A percentile compares a stretch with the other conserved stretches of the same genome.
Conservation (phyloP, 2,113 vertebrate species). For the Tychaedon coryphoeus region DNA sequence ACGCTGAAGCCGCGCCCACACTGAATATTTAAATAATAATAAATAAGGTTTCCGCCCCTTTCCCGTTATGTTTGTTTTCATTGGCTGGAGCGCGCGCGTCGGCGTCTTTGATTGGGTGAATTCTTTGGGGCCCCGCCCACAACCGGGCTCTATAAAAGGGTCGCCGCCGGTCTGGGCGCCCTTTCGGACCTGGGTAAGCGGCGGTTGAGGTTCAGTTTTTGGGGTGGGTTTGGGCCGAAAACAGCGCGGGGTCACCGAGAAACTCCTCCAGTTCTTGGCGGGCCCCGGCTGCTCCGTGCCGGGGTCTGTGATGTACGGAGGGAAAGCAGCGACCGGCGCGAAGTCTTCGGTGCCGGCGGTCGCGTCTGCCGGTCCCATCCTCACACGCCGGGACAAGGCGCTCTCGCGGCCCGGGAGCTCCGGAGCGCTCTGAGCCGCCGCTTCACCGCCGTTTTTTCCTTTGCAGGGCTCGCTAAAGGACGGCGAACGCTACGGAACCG, state of each 20-base stretch:
- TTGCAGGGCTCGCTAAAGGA: fast-evolving
- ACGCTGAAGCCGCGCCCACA: fast-evolving
- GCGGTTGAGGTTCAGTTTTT: no score
- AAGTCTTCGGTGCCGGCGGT: slow-evolving; percentile 26
- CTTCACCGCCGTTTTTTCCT: neutral
- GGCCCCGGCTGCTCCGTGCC: neutral
- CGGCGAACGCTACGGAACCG: fast-evolving
- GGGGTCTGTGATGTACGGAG: neutral
- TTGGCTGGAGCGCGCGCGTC: fast-evolving
- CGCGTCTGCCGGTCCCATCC: neutral
- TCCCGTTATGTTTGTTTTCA: fast-evolving
- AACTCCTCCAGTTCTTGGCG: neutral
- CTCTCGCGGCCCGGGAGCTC: fast-evolving
- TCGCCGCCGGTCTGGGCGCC: fast-evolving
- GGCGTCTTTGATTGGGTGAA: fast-evolving
- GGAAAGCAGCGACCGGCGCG: neutral
- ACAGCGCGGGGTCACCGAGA: fast-evolving
- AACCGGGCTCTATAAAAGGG: fast-evolving
- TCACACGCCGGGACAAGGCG: neutral
- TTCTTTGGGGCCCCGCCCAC: neutral
- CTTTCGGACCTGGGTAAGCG: fast-evolving
- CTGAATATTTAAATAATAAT: no score
- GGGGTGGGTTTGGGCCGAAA: fast-evolving
- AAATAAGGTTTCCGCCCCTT: fast-evolving
- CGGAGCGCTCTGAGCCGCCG: fast-evolving